Base-by-base conservation (phyloP, 2,888 invertebrate genomes). In the Rosalia funebris region DNA sequence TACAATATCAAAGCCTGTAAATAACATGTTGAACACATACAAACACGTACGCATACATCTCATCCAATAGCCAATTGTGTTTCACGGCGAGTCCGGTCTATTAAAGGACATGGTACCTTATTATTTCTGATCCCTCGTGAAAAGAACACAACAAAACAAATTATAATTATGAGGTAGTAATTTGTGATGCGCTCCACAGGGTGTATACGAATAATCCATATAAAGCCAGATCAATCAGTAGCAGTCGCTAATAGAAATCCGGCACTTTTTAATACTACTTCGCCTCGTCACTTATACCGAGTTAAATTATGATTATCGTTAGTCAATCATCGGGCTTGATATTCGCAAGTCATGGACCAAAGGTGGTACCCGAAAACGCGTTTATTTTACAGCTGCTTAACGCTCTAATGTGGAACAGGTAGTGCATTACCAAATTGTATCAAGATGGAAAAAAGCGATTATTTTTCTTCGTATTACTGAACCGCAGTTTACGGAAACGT, bases 211-310 rank as follows among this genome's bases (percentile, higher is more conserved):
- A 62, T 60, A 56, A 66, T 61, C 68, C 63, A 59, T 62, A 60
- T 68, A 63, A 61, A 57, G 66, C 53, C 54, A 71, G 74, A 75
- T 74, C 70, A 66, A 74, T 74, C 75, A 72, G 66, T 67, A 69
- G 68, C 75, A 72, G 66, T 67, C 70, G 68, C 70, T 75, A 76
- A 76, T 75, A 75, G 76, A 75, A 73, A 76, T 73, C 71, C 71
- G 67, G 71, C 68, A 71, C 71, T 72, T 70, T 75, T 75, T 72
- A 72, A 69, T 71, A 66, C 65, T 73, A 66, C 65, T 73, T 73
- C 69, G 76, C 75, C 66, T 71, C 74, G 75, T 76, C 76, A 76
- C 70, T 74, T 73, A 68, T 65, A 69, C 62, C 70, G 65, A 72
- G 72, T 73, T 72, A 75, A 69, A 69, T 68, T 71, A 71, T 73